phyloP scores from a whole-genome alignment of 2,797 vertebrate species.

The Setipinna tenuifilis region DNA sequence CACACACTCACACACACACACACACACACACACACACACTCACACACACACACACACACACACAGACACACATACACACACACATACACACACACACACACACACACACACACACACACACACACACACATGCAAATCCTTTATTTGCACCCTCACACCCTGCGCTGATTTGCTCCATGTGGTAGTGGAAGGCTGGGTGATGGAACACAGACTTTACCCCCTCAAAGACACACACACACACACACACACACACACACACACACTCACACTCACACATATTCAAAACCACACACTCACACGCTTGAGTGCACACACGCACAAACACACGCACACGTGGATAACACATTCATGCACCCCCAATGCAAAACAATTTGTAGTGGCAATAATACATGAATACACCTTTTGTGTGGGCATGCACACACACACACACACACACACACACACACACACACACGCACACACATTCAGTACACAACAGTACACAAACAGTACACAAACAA shows the following conservation, averaged over 20 bases:
- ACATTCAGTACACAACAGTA: not conserved
- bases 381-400: too few species aligned
- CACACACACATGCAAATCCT: not conserved
- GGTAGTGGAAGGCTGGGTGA: not conserved
- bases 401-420: too few species aligned
- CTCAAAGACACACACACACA: slow-evolving; percentile 2
- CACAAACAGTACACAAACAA: not conserved
- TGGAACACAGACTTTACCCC: slow-evolving; percentile 56
- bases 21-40: too few species aligned
- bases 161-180: slow-evolving; percentile 56
- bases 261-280: not conserved
- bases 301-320: not conserved
- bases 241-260: slow-evolving; percentile 6
- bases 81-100: slow-evolving; percentile 16
- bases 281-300: not conserved
- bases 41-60: too few species aligned
- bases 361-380: too few species aligned
- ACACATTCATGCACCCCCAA: not conserved
- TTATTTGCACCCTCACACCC: not conserved
- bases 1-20: too few species aligned
- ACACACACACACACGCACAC: not conserved
- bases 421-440: slow-evolving; percentile 16
- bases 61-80: slow-evolving; percentile 21
- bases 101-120: not conserved
- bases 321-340: not conserved